These are phyloP conservation scores for Solenodon paradoxus DNA, from an alignment of 2,113 vertebrate species.

Conservation along the genomic window DNA sequence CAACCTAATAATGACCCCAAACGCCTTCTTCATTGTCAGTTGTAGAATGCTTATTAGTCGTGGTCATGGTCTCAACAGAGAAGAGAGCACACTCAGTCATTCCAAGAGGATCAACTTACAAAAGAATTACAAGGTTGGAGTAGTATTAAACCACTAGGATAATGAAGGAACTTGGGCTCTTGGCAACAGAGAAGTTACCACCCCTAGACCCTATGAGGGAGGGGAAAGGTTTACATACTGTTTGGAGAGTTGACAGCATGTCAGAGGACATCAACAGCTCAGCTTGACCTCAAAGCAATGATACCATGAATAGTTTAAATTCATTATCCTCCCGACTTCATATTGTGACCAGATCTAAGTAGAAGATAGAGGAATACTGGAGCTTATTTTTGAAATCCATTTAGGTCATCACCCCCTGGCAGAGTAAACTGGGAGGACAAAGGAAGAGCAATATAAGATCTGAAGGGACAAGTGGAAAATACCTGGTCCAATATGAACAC, in stretches of 20 bases:
- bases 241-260: background rate
- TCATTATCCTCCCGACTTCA: background rate
- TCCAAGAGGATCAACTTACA: background rate
- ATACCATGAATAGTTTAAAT: background rate
- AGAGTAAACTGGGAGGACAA: background rate
- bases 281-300: background rate
- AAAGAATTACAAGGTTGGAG: constrained; percentile 1
- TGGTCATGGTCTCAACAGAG: background rate
- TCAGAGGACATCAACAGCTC: background rate
- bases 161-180: background rate
- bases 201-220: background rate
- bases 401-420: background rate
- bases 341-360: background rate
- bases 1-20: background rate
- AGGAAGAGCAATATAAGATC: background rate
- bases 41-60: background rate
- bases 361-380: background rate
- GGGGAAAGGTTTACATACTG: background rate
- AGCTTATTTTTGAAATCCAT: background rate
- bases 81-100: background rate
- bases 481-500: background rate
- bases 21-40: background rate
- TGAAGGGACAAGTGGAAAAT: background rate
- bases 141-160: background rate
- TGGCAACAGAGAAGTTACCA: background rate